phyloP scores from a whole-genome alignment of 2,888 invertebrate species.

The Nysson spinosus region DNA sequence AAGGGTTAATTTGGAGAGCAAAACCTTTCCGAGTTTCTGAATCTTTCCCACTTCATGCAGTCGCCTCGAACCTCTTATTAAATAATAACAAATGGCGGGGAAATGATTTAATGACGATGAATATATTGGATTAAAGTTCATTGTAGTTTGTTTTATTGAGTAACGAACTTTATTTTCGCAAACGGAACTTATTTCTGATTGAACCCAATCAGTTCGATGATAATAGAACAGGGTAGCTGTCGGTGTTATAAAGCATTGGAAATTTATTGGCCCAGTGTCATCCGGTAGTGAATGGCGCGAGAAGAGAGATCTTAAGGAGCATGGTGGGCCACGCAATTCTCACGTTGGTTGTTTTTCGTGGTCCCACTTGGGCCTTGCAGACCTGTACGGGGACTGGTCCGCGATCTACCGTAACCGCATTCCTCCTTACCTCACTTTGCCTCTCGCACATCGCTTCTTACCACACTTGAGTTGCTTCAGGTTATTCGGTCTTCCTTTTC shows the following conservation, averaged over 20 bases:
- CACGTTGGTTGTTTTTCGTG: conserved; percentile 57
- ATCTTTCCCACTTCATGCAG: too few species aligned
- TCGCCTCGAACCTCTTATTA: too few species aligned
- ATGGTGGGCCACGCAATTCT: conserved; percentile 41
- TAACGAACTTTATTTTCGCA: too few species aligned
- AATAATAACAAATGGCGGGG: too few species aligned
- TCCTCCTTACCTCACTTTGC: conserved; percentile 62
- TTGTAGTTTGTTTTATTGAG: too few species aligned
- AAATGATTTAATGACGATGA: too few species aligned
- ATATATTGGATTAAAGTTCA: too few species aligned
- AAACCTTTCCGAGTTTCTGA: too few species aligned
- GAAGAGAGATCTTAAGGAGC: conserved; percentile 17
- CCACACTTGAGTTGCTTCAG: conserved; percentile 27
- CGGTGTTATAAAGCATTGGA: conserved; percentile 48
- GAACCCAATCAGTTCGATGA: too few species aligned
- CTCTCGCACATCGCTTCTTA: conserved; percentile 35
- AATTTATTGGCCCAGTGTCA: conserved; percentile 56
- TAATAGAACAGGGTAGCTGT: too few species aligned
- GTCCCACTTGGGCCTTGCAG: conserved; percentile 54
- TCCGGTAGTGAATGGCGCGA: conserved; percentile 53
- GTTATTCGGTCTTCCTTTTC: conserved; percentile 17
- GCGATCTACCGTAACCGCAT: conserved; percentile 74
- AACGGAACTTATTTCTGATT: too few species aligned
- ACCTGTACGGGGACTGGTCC: conserved; percentile 63
- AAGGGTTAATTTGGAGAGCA: too few species aligned